Evolutionary conservation across 2,113 vertebrate species (phyloP).

Genomic region (Antechinus flavipes): DNA sequence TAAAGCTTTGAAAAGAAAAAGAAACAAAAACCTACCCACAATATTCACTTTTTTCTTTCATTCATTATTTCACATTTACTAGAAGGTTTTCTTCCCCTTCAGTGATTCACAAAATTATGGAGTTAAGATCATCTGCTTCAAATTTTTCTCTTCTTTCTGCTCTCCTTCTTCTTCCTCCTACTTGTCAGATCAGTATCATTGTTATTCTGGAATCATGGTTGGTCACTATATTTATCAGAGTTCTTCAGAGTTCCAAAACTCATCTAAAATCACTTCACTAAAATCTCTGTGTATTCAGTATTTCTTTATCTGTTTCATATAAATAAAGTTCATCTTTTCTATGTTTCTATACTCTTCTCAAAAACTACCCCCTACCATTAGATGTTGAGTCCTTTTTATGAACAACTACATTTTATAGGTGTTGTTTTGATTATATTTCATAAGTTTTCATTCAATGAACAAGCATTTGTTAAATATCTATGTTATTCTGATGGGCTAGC

Average conservation of each 20-base stretch:
- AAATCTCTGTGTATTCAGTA: neutral
- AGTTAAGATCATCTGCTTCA: neutral
- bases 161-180: neutral
- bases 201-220: neutral
- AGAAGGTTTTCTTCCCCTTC: too few species aligned
- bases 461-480: neutral
- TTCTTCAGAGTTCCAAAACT: neutral
- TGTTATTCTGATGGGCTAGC: neutral
- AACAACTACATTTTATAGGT: neutral
- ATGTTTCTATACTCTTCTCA: neutral
- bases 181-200: neutral
- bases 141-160: neutral
- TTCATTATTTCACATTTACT: neutral
- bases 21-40: neutral
- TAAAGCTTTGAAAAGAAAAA: neutral
- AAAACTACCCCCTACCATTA: neutral
- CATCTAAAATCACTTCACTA: neutral
- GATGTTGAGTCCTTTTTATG: neutral
- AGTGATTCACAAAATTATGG: neutral
- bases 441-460: neutral
- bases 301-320: neutral
- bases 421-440: neutral
- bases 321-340: neutral
- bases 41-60: neutral
- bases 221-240: neutral